Conservation (phyloP, 2,797 vertebrate genomes). For the Vireo griseus region DNA sequence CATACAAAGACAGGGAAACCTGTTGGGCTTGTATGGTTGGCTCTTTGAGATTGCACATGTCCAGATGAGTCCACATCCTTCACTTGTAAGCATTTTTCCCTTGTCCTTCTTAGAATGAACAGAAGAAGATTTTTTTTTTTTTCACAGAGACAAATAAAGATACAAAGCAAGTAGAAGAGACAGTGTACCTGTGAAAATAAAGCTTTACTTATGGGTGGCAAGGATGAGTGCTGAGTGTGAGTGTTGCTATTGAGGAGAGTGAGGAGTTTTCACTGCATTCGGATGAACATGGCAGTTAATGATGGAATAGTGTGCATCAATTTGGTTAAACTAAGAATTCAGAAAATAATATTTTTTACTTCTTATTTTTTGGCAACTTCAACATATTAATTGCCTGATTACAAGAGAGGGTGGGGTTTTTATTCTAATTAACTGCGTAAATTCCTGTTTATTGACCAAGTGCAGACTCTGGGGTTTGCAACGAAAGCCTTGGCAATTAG, state of each 20-base stretch:
- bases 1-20: background rate
- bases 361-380: background rate
- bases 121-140: background rate
- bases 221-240: background rate
- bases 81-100: background rate
- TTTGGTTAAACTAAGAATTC: background rate
- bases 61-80: background rate
- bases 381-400: background rate
- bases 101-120: background rate
- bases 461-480: background rate
- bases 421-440: background rate
- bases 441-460: background rate
- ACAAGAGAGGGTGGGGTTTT: background rate
- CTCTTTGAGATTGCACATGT: background rate
- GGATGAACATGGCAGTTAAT: background rate
- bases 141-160: background rate
- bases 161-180: background rate
- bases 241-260: background rate
- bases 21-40: background rate
- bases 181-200: background rate
- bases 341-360: background rate
- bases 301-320: background rate
- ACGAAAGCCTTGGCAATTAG: background rate
- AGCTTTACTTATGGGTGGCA: background rate
- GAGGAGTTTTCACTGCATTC: background rate